Evolutionary conservation across 2,797 vertebrate species (phyloP), one percentile per base, ranked within the genome.

Genomic region (Enteromius viviparus): DNA sequence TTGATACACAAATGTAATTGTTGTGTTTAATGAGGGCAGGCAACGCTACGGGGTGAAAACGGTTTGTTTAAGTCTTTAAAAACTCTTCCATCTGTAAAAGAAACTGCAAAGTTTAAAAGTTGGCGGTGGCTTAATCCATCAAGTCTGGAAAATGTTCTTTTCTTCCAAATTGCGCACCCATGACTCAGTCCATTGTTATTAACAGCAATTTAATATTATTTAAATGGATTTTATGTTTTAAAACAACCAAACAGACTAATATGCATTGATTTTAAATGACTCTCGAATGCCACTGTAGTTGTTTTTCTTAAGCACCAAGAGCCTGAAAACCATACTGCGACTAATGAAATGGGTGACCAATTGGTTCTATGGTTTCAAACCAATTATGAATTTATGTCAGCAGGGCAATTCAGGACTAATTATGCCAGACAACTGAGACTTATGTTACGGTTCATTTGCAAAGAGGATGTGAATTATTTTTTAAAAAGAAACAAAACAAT

Each of bases 1-100:
- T 87, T 79, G 72, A 76, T 76, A 84, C 82, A 84, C 79, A 78
- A 87, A 84, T 77, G 45, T 86, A 86, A 87, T 87, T 89, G 87
- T 86, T 83, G 80, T 78, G 76, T 85, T 84, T 80, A 76, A 82
- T 80, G 78, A 85, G 82, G 76, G 69, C 68, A 75, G 64, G 62
- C 42, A 19, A 66, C 68, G 37, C 85, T 83, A 81, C 37, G 0
- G 80, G 68, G 76, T 69, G 76, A 81, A 75, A 58, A 75, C 32
- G 32, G 45, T 75, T 81, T 64, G 60, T 81, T 85, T 81, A 78
- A 76, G 45, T 40, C 45, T 77, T 45, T 53, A 53, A 76, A 85
- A 82, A 85, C 19, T 66, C 42, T 71, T 62, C 70, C 58, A 74
- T 74, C 45, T 64, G 45, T 32, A 65, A 74, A 71, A 49, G 21